phyloP scores from a whole-genome alignment of 2,113 vertebrate genomes.

The Choloepus hoffmanni region DNA sequence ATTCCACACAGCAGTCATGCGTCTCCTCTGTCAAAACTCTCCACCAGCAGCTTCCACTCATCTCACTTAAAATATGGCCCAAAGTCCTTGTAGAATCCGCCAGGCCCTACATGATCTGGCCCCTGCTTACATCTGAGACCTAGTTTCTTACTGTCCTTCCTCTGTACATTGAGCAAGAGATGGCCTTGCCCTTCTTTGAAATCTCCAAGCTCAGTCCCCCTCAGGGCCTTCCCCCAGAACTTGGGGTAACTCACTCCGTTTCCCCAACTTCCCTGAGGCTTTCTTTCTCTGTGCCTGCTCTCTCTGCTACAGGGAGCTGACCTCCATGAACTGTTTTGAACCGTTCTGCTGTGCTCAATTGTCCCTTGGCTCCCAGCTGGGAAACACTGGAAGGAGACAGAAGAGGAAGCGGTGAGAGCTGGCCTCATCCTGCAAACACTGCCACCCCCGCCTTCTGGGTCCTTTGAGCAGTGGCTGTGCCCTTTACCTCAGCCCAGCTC shows the following conservation, averaged over 20 bases:
- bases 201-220: background rate
- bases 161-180: background rate
- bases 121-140: background rate
- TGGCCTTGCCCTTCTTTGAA: background rate
- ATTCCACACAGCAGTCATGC: background rate
- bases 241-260: background rate
- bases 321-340: background rate
- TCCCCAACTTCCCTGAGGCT: background rate
- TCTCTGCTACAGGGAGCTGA: background rate
- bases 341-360: background rate
- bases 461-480: no score
- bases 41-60: background rate
- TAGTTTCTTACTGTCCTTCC: background rate
- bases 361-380: background rate
- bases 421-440: background rate
- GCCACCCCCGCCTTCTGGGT: background rate
- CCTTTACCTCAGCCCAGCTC: no score
- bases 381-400: background rate
- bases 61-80: background rate
- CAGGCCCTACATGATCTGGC: rapidly evolving
- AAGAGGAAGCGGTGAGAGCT: no score
- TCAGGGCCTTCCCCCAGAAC: background rate
- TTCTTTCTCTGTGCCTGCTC: background rate
- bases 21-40: background rate
- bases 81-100: background rate